phyloP scores from a whole-genome alignment of 1,140 invertebrate genomes.

The Dreissena polymorpha region DNA sequence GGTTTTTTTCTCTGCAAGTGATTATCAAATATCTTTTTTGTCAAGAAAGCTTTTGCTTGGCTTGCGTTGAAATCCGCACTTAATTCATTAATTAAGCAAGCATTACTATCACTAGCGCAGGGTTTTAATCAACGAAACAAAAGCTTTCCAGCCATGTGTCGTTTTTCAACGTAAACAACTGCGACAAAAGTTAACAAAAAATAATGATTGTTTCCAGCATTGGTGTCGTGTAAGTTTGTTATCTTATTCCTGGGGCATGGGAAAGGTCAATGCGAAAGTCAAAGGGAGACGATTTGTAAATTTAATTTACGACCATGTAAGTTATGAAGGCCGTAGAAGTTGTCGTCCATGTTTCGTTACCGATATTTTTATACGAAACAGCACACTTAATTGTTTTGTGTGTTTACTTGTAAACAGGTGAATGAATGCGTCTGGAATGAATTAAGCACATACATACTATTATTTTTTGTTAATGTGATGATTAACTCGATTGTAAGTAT shows the following conservation, averaged over 20 bases:
- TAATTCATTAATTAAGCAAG: neutral
- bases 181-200: constrained; percentile 48
- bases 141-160: constrained; percentile 27
- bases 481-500: neutral
- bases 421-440: neutral
- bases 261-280: constrained; percentile 27
- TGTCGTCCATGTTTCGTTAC: constrained; percentile 9
- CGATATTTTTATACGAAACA: neutral
- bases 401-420: neutral
- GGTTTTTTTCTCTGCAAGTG: neutral
- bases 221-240: constrained; percentile 30
- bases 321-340: constrained; percentile 5
- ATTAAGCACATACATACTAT: too few species aligned
- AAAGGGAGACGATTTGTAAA: constrained; percentile 12
- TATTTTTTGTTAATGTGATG: neutral
- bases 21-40: neutral
- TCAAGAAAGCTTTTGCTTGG: neutral
- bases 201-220: constrained; percentile 38
- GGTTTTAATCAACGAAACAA: neutral
- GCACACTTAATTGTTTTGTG: neutral
- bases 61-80: neutral
- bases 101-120: neutral
- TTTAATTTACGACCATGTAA: neutral
- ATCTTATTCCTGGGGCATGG: constrained; percentile 30
- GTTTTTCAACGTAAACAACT: constrained; percentile 38